Evolutionary conservation across 2,888 invertebrate genomes (phyloP), one percentile per base, ranked within the genome.

Genomic region (Hydraecia micacea): DNA sequence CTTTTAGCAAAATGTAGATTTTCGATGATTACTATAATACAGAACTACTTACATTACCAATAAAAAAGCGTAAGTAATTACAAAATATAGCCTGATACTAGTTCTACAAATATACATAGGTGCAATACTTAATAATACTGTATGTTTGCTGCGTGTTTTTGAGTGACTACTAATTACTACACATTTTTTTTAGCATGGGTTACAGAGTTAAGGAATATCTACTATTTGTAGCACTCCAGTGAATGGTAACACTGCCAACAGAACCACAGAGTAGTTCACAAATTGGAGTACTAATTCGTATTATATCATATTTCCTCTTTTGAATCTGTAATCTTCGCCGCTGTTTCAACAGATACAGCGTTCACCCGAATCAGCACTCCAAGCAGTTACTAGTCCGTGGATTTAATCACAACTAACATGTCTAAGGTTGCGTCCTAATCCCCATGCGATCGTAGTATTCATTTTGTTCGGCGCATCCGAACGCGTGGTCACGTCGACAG

Each of bases 151-250:
- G 70, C 25, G 52, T 73, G 63, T 77, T 87, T 74, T 75, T 63
- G 77, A 77, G 85, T 87, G 87, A 73, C n/a, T 69, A 70, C 52
- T 75, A 70, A 67, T 74, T 55, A 71, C 32, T 65, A 79, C 70
- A 71, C 75, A 74, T 69, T 66, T 62, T 25, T 68, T 76, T 75
- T 72, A 69, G 87, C 86, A 83, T 86, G 87, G 9, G 74, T 72
- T 62, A 67, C 60, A 18, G 18, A 55, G 21, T 32, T 60, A 28
- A 21, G 32, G 66, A 68, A 73, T 67, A 71, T 69, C 25, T 82
- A 63, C 46, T 63, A 63, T 49, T 62, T 42, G 49, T 68, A 63
- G 28, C 58, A 76, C 75, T 70, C 7, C 36, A 69, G 21, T 18
- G 58, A 76, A 81, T 68, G 58, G 39, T 65, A n/a, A 76, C 66